phyloP scores from a whole-genome alignment of 2,797 vertebrate genomes.

The Bucorvus abyssinicus region DNA sequence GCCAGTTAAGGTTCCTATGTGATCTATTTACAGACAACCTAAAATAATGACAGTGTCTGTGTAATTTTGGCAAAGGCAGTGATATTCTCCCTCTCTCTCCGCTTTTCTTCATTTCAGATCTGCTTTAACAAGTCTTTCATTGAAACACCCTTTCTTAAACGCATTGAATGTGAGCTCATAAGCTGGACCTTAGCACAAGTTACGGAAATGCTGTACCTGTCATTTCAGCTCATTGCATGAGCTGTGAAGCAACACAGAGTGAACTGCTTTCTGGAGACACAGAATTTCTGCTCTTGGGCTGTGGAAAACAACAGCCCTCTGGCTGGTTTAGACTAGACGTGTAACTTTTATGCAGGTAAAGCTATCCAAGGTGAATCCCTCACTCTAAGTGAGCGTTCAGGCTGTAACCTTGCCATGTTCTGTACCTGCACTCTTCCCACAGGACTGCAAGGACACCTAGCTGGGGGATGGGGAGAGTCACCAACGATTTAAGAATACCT shows the following conservation, averaged over 20 bases:
- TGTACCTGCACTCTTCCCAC: not conserved
- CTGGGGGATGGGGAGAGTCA: not conserved
- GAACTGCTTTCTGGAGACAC: not conserved
- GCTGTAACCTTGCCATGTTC: not conserved
- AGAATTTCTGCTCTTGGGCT: not conserved
- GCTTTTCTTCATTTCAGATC: not conserved
- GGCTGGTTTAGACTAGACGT: not conserved
- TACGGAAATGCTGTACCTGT: not conserved
- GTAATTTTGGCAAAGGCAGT: not conserved
- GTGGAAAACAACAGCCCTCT: not conserved
- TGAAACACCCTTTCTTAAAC: not conserved
- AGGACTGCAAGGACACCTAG: not conserved
- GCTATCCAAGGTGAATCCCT: not conserved
- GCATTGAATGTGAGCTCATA: not conserved
- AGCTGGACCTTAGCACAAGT: not conserved
- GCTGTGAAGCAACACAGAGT: not conserved
- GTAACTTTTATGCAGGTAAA: not conserved
- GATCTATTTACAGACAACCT: not conserved
- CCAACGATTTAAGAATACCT: conserved; percentile 74
- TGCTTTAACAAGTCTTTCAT: not conserved
- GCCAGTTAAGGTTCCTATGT: not conserved
- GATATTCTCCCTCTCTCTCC: not conserved
- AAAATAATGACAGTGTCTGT: not conserved
- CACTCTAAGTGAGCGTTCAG: not conserved
- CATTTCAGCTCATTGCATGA: not conserved